phyloP scores from a whole-genome alignment of 2,888 invertebrate genomes.

The Vesta saturnalis region DNA sequence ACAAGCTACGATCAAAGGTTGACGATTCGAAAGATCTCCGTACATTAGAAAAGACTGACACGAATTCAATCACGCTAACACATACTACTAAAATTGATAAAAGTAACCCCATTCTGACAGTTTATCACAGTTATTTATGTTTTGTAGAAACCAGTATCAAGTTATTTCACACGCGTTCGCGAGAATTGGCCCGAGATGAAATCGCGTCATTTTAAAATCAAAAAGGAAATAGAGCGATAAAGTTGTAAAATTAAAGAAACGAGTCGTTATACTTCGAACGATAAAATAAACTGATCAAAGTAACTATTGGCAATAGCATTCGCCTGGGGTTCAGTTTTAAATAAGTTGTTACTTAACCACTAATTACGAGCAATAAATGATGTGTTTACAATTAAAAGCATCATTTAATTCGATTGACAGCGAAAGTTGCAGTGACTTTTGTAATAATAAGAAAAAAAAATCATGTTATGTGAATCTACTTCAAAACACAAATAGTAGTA shows the following conservation, averaged over 20 bases:
- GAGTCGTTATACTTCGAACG: conserved; percentile 39
- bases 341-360: conserved; percentile 48
- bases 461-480: too few species aligned
- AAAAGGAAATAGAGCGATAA: conserved; percentile 15
- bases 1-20: conserved; percentile 19
- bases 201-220: conserved; percentile 26
- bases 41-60: conserved; percentile 68
- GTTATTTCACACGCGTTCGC: conserved; percentile 28
- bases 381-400: background rate
- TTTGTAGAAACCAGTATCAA: background rate
- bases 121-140: background rate
- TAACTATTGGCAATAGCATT: conserved; percentile 37
- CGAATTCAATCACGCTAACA: conserved; percentile 77
- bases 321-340: conserved; percentile 47
- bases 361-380: conserved; percentile 22
- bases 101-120: conserved; percentile 73
- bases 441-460: too few species aligned
- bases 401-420: background rate
- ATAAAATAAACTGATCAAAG: conserved; percentile 38
- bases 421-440: too few species aligned
- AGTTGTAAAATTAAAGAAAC: conserved; percentile 29
- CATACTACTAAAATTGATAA: conserved; percentile 79
- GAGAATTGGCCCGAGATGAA: conserved; percentile 18
- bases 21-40: conserved; percentile 53
- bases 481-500: too few species aligned